Percentiles rank a stretch among this genome's conserved stretches.
Evolutionary conservation across 2,113 vertebrate species (phyloP).

Genomic region (Centropus bengalensis): DNA sequence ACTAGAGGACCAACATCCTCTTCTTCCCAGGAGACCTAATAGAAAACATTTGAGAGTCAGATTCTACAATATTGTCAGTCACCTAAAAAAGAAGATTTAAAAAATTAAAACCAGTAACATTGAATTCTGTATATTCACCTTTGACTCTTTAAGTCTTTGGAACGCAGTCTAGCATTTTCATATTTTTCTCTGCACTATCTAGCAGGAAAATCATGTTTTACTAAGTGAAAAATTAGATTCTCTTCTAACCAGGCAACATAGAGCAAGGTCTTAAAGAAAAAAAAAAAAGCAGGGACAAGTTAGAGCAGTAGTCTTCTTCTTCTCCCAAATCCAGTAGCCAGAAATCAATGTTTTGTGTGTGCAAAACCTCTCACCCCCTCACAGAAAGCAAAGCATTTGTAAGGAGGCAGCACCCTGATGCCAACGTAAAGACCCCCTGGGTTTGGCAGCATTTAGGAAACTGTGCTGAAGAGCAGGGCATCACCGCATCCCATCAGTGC

Average conservation of each 20-base stretch:
- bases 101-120: background rate
- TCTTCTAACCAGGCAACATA: background rate
- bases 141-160: background rate
- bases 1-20: background rate
- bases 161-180: background rate
- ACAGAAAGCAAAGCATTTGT: background rate
- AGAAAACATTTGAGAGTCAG: background rate
- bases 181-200: background rate
- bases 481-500: rapidly evolving
- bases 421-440: background rate
- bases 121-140: background rate
- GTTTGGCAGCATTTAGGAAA: background rate
- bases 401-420: background rate
- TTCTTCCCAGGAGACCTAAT: background rate
- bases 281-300: background rate
- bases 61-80: background rate
- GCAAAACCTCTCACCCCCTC: background rate
- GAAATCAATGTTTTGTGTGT: background rate
- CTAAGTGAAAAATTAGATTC: background rate
- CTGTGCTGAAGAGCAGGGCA: background rate
- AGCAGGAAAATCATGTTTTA: background rate
- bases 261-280: background rate
- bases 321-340: background rate
- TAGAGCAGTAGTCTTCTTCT: background rate
- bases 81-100: background rate